phyloP scores from a whole-genome alignment of 2,888 invertebrate species.

The Eudasyphora cyanicolor region DNA sequence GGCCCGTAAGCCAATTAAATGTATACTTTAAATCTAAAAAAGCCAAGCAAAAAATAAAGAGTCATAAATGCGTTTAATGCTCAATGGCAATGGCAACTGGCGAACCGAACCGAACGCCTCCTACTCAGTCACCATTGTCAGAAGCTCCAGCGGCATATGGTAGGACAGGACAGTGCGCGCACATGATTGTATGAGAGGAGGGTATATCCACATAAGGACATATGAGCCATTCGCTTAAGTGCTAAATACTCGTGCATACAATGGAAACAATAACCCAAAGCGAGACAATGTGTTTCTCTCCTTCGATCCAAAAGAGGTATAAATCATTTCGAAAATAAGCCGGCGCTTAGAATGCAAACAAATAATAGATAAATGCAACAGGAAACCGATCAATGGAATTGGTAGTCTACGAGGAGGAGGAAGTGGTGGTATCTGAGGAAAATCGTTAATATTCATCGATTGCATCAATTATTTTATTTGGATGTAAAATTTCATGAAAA shows the following conservation, averaged over 20 bases:
- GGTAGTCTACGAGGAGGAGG: too few relatives aligned
- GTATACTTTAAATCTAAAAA: constrained; percentile 1
- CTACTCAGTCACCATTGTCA: not conserved
- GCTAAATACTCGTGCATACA: constrained; percentile 26
- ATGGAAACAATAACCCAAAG: not conserved
- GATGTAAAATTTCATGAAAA: too few relatives aligned
- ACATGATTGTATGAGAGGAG: not conserved
- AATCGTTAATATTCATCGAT: not conserved
- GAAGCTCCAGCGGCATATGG: not conserved
- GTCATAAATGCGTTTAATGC: constrained; percentile 24
- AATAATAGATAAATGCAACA: not conserved
- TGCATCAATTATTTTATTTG: not conserved
- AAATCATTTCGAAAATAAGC: constrained; percentile 21
- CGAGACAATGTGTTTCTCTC: not conserved
- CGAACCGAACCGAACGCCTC: not conserved
- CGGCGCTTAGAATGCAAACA: constrained; percentile 22
- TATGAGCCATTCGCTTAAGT: not conserved
- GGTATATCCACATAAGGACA: not conserved
- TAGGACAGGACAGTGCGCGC: not conserved
- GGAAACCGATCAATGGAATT: not conserved
- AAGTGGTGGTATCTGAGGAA: too few relatives aligned
- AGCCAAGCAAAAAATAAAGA: not conserved
- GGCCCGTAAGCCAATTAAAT: constrained; percentile 12
- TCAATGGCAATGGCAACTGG: constrained; percentile 8
- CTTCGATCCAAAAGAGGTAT: not conserved